Percentiles rank a stretch among this genome's conserved stretches.
Evolutionary conservation across 2,888 invertebrate genomes (phyloP).

Genomic region (Drosophila prostipennis): DNA sequence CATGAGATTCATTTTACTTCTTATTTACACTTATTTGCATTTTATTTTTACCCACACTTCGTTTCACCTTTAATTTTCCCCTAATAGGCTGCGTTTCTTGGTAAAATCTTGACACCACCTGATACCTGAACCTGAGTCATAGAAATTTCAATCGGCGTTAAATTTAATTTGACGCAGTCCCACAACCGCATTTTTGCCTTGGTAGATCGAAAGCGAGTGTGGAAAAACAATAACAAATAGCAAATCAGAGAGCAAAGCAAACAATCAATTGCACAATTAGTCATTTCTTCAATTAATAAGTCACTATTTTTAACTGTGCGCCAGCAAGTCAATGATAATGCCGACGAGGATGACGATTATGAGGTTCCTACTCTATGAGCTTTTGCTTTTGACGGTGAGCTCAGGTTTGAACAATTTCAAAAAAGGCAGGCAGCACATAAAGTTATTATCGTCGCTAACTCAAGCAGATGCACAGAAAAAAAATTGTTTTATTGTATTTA

Average conservation of each 20-base stretch:
- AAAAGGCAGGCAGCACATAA: constrained; percentile 14
- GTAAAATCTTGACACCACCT: constrained; percentile 24
- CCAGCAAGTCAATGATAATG: constrained; percentile 19
- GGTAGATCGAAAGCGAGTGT: constrained; percentile 7
- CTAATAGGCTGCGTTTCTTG: constrained; percentile 17
- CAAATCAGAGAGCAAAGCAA: constrained; percentile 45
- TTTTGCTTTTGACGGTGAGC: constrained; percentile 45
- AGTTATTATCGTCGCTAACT: constrained; percentile 25
- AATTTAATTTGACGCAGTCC: constrained; percentile 28
- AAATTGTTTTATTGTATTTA: no score
- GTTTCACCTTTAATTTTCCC: constrained; percentile 6
- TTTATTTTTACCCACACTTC: constrained; percentile 1
- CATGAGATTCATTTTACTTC: not conserved
- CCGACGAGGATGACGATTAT: constrained; percentile 10
- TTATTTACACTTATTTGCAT: not conserved
- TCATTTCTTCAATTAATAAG: constrained; percentile 73
- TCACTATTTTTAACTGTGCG: constrained; percentile 69
- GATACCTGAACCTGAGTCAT: constrained; percentile 39
- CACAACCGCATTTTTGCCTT: constrained; percentile 39
- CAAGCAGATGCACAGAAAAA: constrained; percentile 9
- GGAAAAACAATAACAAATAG: not conserved
- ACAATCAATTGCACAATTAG: constrained; percentile 57
- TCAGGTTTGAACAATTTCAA: constrained; percentile 54
- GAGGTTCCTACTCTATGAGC: constrained; percentile 11
- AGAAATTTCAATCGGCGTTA: constrained; percentile 9